Percentiles rank a stretch among this genome's conserved stretches.
Conservation (phyloP, 2,113 vertebrate genomes). For the Rutilus rutilus region DNA sequence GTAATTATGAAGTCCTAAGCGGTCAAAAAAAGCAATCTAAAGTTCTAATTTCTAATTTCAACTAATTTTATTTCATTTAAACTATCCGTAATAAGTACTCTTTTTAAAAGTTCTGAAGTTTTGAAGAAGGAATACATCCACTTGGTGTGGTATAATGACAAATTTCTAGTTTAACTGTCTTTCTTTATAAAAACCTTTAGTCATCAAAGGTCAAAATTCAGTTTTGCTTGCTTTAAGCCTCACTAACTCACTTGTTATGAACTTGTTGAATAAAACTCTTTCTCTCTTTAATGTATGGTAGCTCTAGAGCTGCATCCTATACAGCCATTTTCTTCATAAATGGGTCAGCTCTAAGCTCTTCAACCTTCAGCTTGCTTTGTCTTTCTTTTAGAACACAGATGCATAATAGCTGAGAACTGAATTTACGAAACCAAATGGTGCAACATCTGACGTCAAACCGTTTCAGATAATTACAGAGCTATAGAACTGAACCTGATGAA, state of each 20-base stretch:
- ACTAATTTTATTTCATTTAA: no score
- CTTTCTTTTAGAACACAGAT: neutral
- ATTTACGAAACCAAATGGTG: neutral
- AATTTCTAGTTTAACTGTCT: neutral
- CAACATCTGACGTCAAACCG: neutral
- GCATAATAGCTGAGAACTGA: no score
- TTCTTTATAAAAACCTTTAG: neutral
- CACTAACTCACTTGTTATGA: no score
- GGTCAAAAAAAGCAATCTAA: no score
- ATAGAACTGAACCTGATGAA: neutral
- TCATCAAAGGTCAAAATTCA: neutral
- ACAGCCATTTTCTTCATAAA: neutral
- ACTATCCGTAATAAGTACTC: no score
- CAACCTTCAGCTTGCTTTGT: neutral
- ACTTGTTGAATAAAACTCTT: no score
- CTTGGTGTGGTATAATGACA: neutral
- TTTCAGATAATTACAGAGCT: neutral
- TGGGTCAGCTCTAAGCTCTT: neutral
- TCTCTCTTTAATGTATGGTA: neutral
- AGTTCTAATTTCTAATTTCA: no score
- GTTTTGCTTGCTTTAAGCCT: neutral
- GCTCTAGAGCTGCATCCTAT: neutral
- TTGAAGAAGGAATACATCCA: no score
- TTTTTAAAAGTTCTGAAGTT: no score
- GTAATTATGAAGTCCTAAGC: no score